phyloP scores from a whole-genome alignment of 2,888 invertebrate species.

The Meghimatium bilineatum region DNA sequence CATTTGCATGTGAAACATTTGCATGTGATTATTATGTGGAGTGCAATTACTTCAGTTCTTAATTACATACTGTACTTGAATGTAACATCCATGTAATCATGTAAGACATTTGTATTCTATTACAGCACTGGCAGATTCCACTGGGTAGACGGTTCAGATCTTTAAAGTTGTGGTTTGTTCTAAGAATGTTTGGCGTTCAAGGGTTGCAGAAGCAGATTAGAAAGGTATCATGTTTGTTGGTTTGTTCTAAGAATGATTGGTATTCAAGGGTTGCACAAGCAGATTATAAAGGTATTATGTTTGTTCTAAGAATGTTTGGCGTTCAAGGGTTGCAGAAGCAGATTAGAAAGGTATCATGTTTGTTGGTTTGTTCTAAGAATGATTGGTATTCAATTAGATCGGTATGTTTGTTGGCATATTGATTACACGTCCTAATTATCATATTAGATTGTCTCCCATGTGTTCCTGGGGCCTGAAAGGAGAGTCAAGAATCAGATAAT shows the following conservation, averaged over 20 bases:
- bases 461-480: too few species aligned
- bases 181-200: slow-evolving; percentile 87
- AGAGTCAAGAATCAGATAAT: too few species aligned
- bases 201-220: slow-evolving; percentile 82
- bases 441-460: too few species aligned
- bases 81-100: too few species aligned
- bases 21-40: too few species aligned
- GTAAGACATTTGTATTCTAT: too few species aligned
- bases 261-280: slow-evolving; percentile 82
- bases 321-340: slow-evolving; percentile 84
- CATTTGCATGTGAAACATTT: too few species aligned
- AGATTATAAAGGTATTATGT: not conserved
- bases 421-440: not conserved
- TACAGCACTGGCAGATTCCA: slow-evolving; percentile 91
- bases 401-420: slow-evolving; percentile 73
- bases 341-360: slow-evolving; percentile 35
- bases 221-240: slow-evolving; percentile 10
- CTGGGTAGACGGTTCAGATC: slow-evolving; percentile 91
- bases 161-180: slow-evolving; percentile 94
- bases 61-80: too few species aligned
- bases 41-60: too few species aligned
- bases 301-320: slow-evolving; percentile 86
- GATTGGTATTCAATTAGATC: slow-evolving; percentile 82
- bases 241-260: slow-evolving; percentile 86
- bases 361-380: slow-evolving; percentile 81